Conservation (phyloP, 2,797 vertebrate species). For the Gouania willdenowi region DNA sequence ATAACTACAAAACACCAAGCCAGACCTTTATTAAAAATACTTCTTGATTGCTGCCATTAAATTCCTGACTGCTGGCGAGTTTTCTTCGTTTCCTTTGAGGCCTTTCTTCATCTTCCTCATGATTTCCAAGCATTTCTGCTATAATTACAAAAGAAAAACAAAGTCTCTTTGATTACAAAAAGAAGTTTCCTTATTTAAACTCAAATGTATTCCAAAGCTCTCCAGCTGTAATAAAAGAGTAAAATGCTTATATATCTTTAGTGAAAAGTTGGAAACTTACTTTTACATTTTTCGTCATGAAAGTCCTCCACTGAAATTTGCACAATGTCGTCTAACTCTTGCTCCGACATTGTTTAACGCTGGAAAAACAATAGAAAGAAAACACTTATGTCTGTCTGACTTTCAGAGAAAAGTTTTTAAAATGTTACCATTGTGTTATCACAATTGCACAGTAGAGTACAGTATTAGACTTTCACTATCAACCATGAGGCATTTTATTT, state of each 20-base stretch:
- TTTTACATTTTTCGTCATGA: slow-evolving; percentile 81
- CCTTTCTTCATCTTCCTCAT: slow-evolving; percentile 85
- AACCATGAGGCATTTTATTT: too few species aligned
- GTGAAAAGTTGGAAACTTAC: slow-evolving; percentile 74
- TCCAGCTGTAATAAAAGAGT: too few species aligned
- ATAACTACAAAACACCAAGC: too few species aligned
- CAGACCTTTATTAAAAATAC: slow-evolving; percentile 73
- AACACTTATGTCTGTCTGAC: background rate
- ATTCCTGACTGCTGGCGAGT: slow-evolving; percentile 84
- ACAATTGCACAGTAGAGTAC: background rate
- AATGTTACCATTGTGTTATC: too few species aligned
- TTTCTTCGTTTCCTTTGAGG: slow-evolving; percentile 87
- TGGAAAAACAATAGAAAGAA: slow-evolving; percentile 21
- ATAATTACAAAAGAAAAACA: too few species aligned
- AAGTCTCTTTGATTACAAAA: background rate
- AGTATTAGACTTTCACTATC: too few species aligned
- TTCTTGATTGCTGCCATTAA: slow-evolving; percentile 87
- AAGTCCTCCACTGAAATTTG: slow-evolving; percentile 96
- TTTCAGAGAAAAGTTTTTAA: too few species aligned
- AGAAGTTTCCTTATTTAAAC: too few species aligned
- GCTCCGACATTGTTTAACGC: slow-evolving; percentile 92
- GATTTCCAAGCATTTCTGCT: slow-evolving; percentile 87
- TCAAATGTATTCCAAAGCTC: too few species aligned
- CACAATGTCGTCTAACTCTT: slow-evolving; percentile 93
- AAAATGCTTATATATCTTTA: too few species aligned